Conservation (phyloP, 2,113 vertebrate species). For the Tamias sibiricus region DNA sequence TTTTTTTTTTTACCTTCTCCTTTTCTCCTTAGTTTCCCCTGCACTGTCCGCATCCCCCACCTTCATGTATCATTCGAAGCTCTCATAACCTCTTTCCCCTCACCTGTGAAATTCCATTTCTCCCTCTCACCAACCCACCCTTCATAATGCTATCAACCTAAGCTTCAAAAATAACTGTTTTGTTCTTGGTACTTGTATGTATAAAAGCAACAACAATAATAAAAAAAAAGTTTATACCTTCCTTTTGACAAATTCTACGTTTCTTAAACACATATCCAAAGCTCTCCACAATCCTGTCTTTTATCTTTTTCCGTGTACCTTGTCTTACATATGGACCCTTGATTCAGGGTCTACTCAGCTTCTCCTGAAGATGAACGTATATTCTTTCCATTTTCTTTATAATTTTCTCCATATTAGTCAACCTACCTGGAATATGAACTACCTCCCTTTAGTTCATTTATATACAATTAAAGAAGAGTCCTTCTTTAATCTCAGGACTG, state of each 20-base stretch:
- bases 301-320: not conserved
- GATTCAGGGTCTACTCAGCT: not conserved
- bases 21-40: not conserved
- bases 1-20: not conserved
- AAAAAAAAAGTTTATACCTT: not conserved
- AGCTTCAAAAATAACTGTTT: not conserved
- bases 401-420: not conserved
- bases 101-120: conserved; percentile 10
- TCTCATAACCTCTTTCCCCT: not conserved
- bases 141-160: not conserved
- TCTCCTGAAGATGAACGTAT: not conserved
- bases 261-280: not conserved
- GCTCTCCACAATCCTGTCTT: not conserved
- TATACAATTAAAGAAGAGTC: not conserved
- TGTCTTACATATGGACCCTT: not conserved
- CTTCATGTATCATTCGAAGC: not conserved
- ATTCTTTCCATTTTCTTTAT: not conserved
- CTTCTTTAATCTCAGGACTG: not conserved
- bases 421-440: not conserved
- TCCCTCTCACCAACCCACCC: not conserved
- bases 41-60: rapidly evolving
- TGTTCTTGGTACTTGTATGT: not conserved
- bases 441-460: not conserved
- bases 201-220: not conserved
- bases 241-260: not conserved